These are phyloP conservation scores for Cerceris ruficornis DNA, from an alignment of 2,888 invertebrate species.

Conservation along the genomic window DNA sequence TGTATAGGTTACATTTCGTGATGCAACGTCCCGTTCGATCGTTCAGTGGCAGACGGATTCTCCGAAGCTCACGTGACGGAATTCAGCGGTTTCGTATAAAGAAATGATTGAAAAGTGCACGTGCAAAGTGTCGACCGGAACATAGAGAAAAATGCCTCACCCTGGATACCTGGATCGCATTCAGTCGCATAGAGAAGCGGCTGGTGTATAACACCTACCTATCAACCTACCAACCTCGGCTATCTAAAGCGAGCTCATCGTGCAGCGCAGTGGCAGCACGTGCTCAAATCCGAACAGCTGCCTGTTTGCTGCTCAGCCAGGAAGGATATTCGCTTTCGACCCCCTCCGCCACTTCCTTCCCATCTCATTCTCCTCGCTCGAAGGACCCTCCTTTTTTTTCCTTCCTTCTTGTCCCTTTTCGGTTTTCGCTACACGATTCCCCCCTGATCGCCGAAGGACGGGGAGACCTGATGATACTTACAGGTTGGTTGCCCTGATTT, in stretches of 20 bases:
- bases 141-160: constrained; percentile 11
- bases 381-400: constrained; percentile 33
- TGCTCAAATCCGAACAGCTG: constrained; percentile 80
- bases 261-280: constrained; percentile 76
- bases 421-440: constrained; percentile 37
- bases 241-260: constrained; percentile 46
- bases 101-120: constrained; percentile 16
- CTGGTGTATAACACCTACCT: constrained; percentile 55
- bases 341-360: constrained; percentile 68
- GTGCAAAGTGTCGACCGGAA: constrained; percentile 26
- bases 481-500: constrained; percentile 32
- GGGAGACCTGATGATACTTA: constrained; percentile 25
- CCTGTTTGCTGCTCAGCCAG: constrained; percentile 70
- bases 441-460: constrained; percentile 24
- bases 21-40: not conserved
- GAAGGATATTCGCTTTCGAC: constrained; percentile 77
- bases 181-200: constrained; percentile 30
- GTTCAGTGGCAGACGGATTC: not conserved
- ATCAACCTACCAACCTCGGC: constrained; percentile 56
- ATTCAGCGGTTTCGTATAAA: not conserved
- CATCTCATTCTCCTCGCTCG: constrained; percentile 55
- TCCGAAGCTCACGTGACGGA: not conserved
- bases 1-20: no score
- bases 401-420: constrained; percentile 46
- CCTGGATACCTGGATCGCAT: constrained; percentile 44